Base-by-base conservation (phyloP, 1,140 invertebrate species). In the Megalonaias nervosa region DNA sequence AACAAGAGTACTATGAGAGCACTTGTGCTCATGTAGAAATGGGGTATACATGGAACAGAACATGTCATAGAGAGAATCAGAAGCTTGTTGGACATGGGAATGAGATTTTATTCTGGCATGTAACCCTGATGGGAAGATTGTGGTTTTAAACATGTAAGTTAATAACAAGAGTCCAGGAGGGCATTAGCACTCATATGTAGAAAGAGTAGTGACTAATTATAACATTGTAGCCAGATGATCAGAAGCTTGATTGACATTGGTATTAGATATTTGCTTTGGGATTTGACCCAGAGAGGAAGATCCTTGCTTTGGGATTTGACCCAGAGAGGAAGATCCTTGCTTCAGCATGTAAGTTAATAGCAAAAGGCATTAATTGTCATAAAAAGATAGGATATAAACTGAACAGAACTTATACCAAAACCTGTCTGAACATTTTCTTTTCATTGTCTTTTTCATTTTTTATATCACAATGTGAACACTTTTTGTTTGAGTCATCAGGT, bases 191-290 rank as follows among this genome's bases (percentile, higher is more conserved):
- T 48, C 38, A 48, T 48, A 5, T 11, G 11, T 4, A 6, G 38
- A 48, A 31, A 48, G 38, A 6, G 38, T 48, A 48, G 6, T 48
- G 38, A 48, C 9, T 48, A 48, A 48, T 48, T 48, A 48, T 11
- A 95, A 97, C 87, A 0, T 91, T 99, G 12, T 99, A 98, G 98
- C 97, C 98, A 17, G 98, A 99, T 92, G 91, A 94, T 48, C 95
- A 97, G 85, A 99, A 99, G 91, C 92, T 99, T 16, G 99, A 99
- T 92, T 97, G 91, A 17, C 91, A 92, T 85, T 91, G 91, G 19
- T 97, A 97, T 92, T 98, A 99, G 92, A 93, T 99, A 74, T 97
- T 94, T 91, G 92, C 95, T 6, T 91, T 98, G 70, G 94, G 95
- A 56, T 93, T 94, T 48, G 94, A 94, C 65, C 88, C 92, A 14